Conservation (phyloP, 2,888 invertebrate genomes). For the Merodon equestris region DNA sequence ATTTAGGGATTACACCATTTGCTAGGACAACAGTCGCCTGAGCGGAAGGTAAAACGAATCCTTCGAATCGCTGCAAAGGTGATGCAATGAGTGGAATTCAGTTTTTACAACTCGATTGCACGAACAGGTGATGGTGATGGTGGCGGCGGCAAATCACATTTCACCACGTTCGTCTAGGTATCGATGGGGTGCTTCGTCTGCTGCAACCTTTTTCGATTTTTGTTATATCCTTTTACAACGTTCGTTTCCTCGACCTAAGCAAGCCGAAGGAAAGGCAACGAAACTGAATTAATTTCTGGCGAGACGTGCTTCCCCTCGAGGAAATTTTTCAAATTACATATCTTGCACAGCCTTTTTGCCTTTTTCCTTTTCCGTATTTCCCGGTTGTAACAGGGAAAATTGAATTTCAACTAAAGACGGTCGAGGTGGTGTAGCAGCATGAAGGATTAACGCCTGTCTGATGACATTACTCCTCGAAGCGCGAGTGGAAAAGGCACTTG, state of each 20-base stretch:
- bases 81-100: too few relatives aligned
- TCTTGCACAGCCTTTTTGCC: neutral
- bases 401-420: slow-evolving; percentile 28
- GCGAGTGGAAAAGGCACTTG: neutral
- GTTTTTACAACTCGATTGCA: slow-evolving; percentile 9
- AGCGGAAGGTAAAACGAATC: too few relatives aligned
- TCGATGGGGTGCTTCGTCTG: slow-evolving; percentile 1
- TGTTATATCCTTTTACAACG: slow-evolving; percentile 32
- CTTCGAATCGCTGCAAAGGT: too few relatives aligned
- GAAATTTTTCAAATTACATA: slow-evolving; percentile 13
- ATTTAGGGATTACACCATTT: slow-evolving; percentile 55
- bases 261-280: slow-evolving; percentile 16
- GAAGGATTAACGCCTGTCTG: slow-evolving; percentile 33
- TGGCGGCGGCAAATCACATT: slow-evolving; percentile 38
- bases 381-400: slow-evolving; percentile 38
- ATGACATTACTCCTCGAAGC: slow-evolving; percentile 2
- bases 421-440: slow-evolving; percentile 5
- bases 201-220: slow-evolving; percentile 36
- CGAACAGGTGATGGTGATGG: slow-evolving; percentile 8
- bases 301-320: slow-evolving; percentile 49
- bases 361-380: too few relatives aligned
- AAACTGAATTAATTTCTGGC: slow-evolving; percentile 66
- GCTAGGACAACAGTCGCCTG: neutral
- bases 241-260: slow-evolving; percentile 41
- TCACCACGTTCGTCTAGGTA: too few relatives aligned